Base-by-base conservation (phyloP, 37 sponge, comb jelly and placozoan species). In the Chondrosia reniformis region DNA sequence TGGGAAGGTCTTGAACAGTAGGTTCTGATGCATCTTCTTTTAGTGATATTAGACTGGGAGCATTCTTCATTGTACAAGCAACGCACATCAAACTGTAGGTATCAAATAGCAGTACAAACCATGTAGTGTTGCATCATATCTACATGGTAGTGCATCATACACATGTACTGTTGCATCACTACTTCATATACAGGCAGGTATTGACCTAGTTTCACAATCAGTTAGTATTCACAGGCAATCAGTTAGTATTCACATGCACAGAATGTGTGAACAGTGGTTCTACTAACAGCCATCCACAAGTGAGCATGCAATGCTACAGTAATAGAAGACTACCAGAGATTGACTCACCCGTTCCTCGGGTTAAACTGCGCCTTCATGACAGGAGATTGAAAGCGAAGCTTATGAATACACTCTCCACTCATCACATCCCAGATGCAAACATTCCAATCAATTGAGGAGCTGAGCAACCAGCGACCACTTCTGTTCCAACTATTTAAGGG, bases 11-110 rank as follows among this genome's bases (percentile, higher is more conserved):
- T 28, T 75, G 67, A 46, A 89, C 87, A 8, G 44, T 87, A 42
- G 88, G 85, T 27, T 83, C 74, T 4, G 73, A 77, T 0, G 52
- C 66, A 2, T 38, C 36, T 0, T 39, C 77, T 49, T 79, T 33
- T 3, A 84, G 76, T 30, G 55, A 80, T 8, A 98, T 89, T 31
- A 98, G 55, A 27, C 89, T 80, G 15, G 99, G 99, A 1, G 82
- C 63, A 33, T 92, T 90, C 82, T 87, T 89, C 84, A 95, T 92
- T 7, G 99, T 93, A 82, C 99, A 98, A 27, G 90, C 99, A 43
- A 98, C 79, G 74, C 94, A 89, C 63, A 91, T 65, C 37, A 83
- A 72, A 4, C 79, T 84, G 61, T 42, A 24, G 9, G 3, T 30
- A 25, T 30, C 17, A 59, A 59, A 30, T 5, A 13, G 28, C 22